Conservation (phyloP, 2,888 invertebrate genomes). For the Capitulum mitella region DNA sequence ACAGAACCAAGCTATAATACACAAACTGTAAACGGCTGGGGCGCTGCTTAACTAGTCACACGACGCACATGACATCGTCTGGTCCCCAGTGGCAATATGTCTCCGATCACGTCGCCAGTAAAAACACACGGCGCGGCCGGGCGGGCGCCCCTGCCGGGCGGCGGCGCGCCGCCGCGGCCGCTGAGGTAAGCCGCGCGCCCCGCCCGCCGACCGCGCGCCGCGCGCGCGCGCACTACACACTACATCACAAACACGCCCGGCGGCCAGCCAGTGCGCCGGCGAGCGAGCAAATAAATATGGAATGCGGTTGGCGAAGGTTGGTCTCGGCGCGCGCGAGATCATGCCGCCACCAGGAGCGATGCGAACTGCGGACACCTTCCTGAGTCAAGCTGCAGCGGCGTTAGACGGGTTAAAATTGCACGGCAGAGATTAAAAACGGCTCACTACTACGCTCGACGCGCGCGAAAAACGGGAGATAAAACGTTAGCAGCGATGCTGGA, state of each 20-base stretch:
- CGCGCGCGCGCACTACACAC: background rate
- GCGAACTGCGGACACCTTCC: background rate
- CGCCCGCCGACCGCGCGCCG: background rate
- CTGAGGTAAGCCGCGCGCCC: background rate
- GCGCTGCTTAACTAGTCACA: background rate
- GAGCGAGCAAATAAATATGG: conserved; percentile 10
- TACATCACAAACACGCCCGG: background rate
- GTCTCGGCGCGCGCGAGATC: background rate
- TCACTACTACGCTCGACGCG: background rate
- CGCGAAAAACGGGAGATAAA: background rate
- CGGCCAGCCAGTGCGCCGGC: background rate
- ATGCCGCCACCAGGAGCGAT: background rate
- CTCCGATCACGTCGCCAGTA: background rate
- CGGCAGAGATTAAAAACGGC: background rate
- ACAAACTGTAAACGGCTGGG: background rate
- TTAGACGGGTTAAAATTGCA: background rate
- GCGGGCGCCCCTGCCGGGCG: background rate
- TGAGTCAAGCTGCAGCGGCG: background rate
- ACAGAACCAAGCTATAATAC: conserved; percentile 9
- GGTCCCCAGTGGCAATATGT: conserved; percentile 1
- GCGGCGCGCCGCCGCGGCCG: background rate
- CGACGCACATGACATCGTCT: background rate
- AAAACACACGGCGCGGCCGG: background rate
- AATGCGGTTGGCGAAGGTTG: background rate
- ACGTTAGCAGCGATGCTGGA: background rate